Evolutionary conservation across 2,113 vertebrate species (phyloP), one percentile per base, ranked within the genome.

Genomic region (Orientallactaga bullata): DNA sequence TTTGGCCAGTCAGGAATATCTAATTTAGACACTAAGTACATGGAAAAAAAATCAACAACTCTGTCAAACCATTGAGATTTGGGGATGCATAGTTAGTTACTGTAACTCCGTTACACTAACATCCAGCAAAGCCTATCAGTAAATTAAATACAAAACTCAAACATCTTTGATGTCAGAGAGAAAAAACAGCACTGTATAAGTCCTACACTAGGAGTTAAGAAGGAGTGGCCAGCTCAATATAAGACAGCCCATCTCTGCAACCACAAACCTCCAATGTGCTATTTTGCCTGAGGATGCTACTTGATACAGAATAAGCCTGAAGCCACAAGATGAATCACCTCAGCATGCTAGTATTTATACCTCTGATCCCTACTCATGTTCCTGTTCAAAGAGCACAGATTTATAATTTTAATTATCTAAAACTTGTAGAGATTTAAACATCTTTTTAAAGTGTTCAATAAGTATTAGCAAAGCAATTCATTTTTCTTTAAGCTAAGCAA

Each of bases 391-490:
- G 86, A 94, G 58, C 92, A 97, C 37, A 96, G 97, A 98, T 98
- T 98, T 98, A 98, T 97, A 96, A 97, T 98, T 98, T 98, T 97
- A 97, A 98, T 98, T 98, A 98, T 97, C 93, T 97, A 94, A 94
- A 92, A 97, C 95, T 95, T 93, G 87, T 97, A 97, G 94, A 97
- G 96, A 98, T 97, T 97, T 98, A 98, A 98, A 95, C 97, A 97
- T 97, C 94, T 97, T 95, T 97, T 98, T 97, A 94, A 98, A 97
- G 90, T 96, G 92, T 97, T 98, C 98, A 97, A 97, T 98, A 98
- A 97, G 95, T 95, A 98, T 98, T 98, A 98, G 94, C 97, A 97
- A 96, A 97, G 97, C 93, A 96, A 97, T 98, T 96, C 81, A 95
- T 98, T 98, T 97, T 97, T 97, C 93, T 93, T 97, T 97, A 96